Percentiles rank a stretch among this genome's conserved stretches.
phyloP scores from a whole-genome alignment of 2,797 vertebrate genomes.

The Psittacula derbiana region DNA sequence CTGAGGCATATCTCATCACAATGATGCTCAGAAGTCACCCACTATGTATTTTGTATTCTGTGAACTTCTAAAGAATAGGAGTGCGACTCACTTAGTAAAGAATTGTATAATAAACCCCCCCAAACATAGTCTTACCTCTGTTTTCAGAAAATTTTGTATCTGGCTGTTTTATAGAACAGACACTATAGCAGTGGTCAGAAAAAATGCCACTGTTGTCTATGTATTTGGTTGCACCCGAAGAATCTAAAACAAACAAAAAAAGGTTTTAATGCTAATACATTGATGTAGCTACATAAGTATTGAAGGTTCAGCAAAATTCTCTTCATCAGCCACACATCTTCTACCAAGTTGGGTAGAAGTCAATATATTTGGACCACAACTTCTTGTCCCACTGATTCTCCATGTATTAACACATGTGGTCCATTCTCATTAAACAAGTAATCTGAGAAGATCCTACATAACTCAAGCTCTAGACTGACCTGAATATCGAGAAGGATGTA shows the following conservation, averaged over 20 bases:
- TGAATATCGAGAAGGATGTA: conserved; percentile 82
- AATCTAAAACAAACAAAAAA: conserved; percentile 60
- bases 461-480: conserved; percentile 57
- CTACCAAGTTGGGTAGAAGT: not conserved
- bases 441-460: not conserved
- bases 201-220: conserved; percentile 82
- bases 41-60: accelerated
- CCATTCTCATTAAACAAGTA: not conserved
- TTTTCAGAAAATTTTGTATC: conserved; percentile 74
- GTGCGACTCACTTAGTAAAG: not conserved
- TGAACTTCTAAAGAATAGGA: not conserved
- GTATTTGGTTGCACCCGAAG: conserved; percentile 75
- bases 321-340: not conserved
- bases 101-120: not conserved
- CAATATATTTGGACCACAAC: accelerated
- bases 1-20: not conserved
- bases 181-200: conserved; percentile 82
- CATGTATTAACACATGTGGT: accelerated
- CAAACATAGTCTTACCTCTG: conserved; percentile 68
- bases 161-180: conserved; percentile 80
- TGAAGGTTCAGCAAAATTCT: not conserved
- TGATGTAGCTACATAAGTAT: not conserved
- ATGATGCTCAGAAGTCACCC: not conserved
- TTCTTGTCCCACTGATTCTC: not conserved
- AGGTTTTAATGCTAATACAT: not conserved